Base-by-base conservation (phyloP, 2,113 vertebrate genomes). In the Atherinomorus stipes region DNA sequence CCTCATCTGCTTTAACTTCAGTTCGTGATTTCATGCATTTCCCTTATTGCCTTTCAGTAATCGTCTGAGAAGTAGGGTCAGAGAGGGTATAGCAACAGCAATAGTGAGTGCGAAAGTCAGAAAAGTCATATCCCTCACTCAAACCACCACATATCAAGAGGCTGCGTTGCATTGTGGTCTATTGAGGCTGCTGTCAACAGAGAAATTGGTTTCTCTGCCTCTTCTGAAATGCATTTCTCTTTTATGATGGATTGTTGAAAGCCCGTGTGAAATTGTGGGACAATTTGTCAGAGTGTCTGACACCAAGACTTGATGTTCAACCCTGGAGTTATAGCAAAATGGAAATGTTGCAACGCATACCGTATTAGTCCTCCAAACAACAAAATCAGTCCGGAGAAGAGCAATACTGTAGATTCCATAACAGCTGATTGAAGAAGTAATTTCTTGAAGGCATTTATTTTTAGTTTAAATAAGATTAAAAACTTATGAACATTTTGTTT, bases 171-270 rank as follows among this genome's bases (percentile, higher is more conserved):
- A 86, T 86, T 78, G 74, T 84, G 83, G 60, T 80, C 70, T 52
- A 83, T 67, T 61, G 74, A 78, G 74, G 83, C 65, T 13, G 67
- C 79, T 78, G 84, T 85, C 81, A 80, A 38, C 11, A 19, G 42
- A 86, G 79, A 83, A 83, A 81, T 86, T 87, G 81, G 47, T 85
- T 86, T 81, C 72, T 40, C 62, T 51, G 80, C 75, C 76, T 86
- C 76, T 57, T 86, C 76, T 78, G 71, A 74, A 80, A 86, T 78
- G 54, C 75, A 82, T 86, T 85, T 86, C 73, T 82, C 75, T 68
- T 84, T 66, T 65, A 84, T 81, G 87, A 88, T 64, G 69, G 81
- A 80, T 83, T 66, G 79, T 56, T 71, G 85, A 81, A 83, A 65
- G 80, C 45, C 21, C 7, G 66, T 50, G 79, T 75, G 53, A 86